phyloP scores from a whole-genome alignment of 2,888 invertebrate species.

The Stegophylla sp. region DNA sequence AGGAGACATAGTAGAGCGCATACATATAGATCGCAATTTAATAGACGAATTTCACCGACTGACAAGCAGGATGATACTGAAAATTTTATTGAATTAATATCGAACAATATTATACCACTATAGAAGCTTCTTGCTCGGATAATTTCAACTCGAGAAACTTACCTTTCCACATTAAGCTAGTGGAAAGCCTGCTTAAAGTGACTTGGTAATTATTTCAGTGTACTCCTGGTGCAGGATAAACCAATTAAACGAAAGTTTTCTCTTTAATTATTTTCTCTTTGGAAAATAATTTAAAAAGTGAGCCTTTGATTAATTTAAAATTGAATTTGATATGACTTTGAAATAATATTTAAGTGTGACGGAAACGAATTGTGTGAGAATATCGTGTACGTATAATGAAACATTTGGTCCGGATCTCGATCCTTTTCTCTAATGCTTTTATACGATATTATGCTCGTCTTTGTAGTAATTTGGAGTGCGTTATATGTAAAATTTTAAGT shows the following conservation, averaged over 20 bases:
- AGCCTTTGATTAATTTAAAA: background rate
- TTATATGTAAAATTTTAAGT: no score
- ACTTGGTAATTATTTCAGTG: constrained; percentile 48
- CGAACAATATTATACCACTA: constrained; percentile 14
- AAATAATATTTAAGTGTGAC: no score
- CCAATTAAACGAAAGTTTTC: constrained; percentile 45
- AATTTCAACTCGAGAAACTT: constrained; percentile 46
- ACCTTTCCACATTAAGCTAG: constrained; percentile 34
- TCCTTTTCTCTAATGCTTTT: no score
- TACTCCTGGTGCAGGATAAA: constrained; percentile 37
- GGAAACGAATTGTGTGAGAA: no score
- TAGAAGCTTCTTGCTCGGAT: background rate
- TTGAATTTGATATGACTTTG: no score
- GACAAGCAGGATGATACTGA: background rate
- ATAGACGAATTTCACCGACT: constrained; percentile 1
- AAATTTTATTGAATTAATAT: constrained; percentile 37
- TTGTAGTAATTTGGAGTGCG: no score
- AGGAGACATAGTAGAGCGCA: no score
- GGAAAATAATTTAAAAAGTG: constrained; percentile 4
- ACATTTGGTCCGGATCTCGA: no score
- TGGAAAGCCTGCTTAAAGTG: constrained; percentile 41
- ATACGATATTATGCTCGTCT: no score
- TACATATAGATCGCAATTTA: background rate
- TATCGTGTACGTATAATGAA: no score
- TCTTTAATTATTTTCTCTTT: constrained; percentile 28